Evolutionary conservation across 2,888 invertebrate genomes (phyloP).

Genomic region (Cephus nigrinus): DNA sequence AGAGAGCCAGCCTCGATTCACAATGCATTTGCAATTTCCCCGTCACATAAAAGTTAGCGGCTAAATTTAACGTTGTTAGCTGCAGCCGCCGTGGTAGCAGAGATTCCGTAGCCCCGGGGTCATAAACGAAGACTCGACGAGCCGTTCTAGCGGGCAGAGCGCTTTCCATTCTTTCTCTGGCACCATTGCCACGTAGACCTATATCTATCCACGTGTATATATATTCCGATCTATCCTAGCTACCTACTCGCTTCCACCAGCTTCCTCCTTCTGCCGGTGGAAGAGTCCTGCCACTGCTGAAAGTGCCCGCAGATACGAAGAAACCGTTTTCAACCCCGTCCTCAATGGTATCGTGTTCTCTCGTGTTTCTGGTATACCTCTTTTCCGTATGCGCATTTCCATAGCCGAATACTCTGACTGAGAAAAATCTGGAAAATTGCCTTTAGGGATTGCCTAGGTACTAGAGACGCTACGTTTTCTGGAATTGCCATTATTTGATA

Average conservation of each 20-base stretch:
- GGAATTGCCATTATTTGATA: background rate
- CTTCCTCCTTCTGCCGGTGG: background rate
- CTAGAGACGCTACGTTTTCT: background rate
- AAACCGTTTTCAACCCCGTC: background rate
- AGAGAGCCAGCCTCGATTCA: background rate
- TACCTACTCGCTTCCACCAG: background rate
- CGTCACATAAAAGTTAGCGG: conserved; percentile 27
- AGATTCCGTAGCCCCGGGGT: conserved; percentile 24
- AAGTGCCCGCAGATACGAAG: background rate
- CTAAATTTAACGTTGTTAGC: conserved; percentile 19
- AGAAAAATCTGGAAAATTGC: background rate
- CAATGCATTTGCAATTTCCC: conserved; percentile 37
- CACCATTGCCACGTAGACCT: background rate
- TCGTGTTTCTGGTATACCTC: background rate
- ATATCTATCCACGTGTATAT: too few species aligned
- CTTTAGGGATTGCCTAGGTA: background rate
- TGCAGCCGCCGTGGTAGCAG: conserved; percentile 16
- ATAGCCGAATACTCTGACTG: background rate
- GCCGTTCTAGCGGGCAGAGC: background rate
- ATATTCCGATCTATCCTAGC: too few species aligned
- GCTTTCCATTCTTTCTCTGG: background rate
- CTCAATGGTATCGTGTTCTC: background rate
- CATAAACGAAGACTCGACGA: conserved; percentile 28
- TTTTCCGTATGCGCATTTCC: background rate
- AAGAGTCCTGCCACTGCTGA: background rate